Conservation (phyloP, 1,140 invertebrate genomes). For the Pantala flavescens region DNA sequence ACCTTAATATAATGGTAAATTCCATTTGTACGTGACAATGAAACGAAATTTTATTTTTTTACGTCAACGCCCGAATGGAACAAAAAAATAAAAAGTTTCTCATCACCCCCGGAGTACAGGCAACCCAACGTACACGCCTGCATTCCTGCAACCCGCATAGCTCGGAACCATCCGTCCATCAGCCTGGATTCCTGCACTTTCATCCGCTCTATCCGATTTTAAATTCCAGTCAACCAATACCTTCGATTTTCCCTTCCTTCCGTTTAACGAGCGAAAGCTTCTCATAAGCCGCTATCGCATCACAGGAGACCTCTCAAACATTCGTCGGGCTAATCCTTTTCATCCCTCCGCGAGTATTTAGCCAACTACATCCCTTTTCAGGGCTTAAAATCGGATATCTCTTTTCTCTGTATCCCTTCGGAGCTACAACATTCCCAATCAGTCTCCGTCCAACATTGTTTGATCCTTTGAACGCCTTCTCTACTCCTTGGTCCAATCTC, state of each 20-base stretch:
- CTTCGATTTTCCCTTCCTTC: not conserved
- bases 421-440: not conserved
- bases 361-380: slow-evolving; percentile 5
- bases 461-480: not conserved
- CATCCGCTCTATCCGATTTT: not conserved
- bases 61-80: no score
- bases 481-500: not conserved
- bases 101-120: no score
- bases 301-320: not conserved
- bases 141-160: no score
- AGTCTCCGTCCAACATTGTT: not conserved
- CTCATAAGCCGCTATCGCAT: not conserved
- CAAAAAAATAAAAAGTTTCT: no score
- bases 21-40: no score
- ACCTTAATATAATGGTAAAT: no score
- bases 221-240: not conserved
- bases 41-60: no score
- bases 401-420: not conserved
- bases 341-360: not conserved
- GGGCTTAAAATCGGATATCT: not conserved
- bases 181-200: not conserved
- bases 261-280: not conserved
- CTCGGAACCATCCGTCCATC: no score
- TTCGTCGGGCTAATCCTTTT: not conserved
- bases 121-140: no score